These are phyloP conservation scores for Drosophila dunni DNA, from an alignment of 1,140 invertebrate species.

Conservation along the genomic window DNA sequence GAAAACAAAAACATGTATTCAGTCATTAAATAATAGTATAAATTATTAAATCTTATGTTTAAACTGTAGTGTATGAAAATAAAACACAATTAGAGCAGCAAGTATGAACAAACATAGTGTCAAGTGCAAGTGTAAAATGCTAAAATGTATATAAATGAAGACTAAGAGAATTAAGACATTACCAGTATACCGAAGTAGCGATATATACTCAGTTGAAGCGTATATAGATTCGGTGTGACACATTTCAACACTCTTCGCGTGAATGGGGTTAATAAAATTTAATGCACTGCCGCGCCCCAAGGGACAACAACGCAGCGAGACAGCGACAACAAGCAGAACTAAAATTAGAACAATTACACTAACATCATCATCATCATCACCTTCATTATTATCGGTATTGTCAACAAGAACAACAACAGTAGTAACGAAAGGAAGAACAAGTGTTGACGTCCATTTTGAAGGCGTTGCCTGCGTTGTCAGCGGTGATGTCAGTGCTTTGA, in stretches of 20 bases:
- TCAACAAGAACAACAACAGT: conserved; percentile 16
- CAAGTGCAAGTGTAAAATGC: neutral
- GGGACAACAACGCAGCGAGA: conserved; percentile 32
- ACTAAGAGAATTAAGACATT: conserved; percentile 11
- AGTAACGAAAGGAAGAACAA: conserved; percentile 26
- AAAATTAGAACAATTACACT: conserved; percentile 22
- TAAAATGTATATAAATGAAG: neutral
- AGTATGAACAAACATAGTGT: conserved; percentile 47
- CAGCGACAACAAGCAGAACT: conserved; percentile 24
- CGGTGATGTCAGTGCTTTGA: conserved; percentile 70
- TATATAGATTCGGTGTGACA: conserved; percentile 25
- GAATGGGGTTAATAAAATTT: conserved; percentile 83
- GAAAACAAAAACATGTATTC: conserved; percentile 16
- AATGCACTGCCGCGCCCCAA: conserved; percentile 70
- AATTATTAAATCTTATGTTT: conserved; percentile 41
- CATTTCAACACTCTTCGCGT: conserved; percentile 45
- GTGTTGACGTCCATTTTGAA: conserved; percentile 53
- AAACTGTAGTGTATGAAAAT: conserved; percentile 35
- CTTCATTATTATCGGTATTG: neutral
- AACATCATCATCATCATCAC: conserved; percentile 15
- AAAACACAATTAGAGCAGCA: conserved; percentile 76
- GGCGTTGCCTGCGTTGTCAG: conserved; percentile 65
- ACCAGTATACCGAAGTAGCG: neutral
- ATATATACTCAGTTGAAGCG: conserved; percentile 6
- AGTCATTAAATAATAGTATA: conserved; percentile 15